These are phyloP conservation scores for Enteromius thamalakanensis DNA, from an alignment of 2,797 vertebrate species.

Conservation along the genomic window DNA sequence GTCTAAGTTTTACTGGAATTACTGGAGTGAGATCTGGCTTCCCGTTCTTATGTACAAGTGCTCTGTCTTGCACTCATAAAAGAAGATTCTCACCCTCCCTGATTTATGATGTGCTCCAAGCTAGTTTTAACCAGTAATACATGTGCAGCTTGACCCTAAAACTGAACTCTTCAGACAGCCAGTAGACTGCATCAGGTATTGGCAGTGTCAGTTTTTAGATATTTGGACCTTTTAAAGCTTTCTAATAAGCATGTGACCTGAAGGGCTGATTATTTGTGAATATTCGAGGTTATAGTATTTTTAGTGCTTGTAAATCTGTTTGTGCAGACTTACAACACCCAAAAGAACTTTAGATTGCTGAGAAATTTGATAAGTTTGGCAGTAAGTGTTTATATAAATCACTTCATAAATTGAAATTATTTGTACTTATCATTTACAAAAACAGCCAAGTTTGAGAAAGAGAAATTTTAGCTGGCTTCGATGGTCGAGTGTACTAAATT, in stretches of 20 bases:
- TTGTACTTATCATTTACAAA: conserved; percentile 29
- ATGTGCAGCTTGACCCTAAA: conserved; percentile 26
- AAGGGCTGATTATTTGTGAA: conserved; percentile 22
- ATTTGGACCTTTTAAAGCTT: conserved; percentile 6
- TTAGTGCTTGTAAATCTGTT: conserved; percentile 22
- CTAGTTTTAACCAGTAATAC: conserved; percentile 34
- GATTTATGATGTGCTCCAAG: conserved; percentile 36
- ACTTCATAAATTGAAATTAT: conserved; percentile 6
- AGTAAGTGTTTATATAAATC: not conserved
- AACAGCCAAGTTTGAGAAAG: not conserved
- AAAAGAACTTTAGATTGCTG: not conserved
- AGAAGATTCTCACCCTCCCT: conserved; percentile 14
- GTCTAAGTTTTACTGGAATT: conserved; percentile 34
- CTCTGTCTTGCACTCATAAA: conserved; percentile 44
- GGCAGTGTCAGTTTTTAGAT: not conserved
- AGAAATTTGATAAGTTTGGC: conserved; percentile 2
- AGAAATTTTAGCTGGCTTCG: conserved; percentile 9
- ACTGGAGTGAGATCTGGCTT: conserved; percentile 33
- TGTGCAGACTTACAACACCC: conserved; percentile 4
- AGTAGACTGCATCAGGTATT: conserved; percentile 9
- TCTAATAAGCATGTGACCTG: not conserved
- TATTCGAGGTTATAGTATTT: not conserved
- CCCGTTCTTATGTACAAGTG: conserved; percentile 20
- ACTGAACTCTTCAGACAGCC: not conserved
- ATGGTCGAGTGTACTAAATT: not conserved